Evolutionary conservation across 2,888 invertebrate genomes (phyloP), one percentile per base, ranked within the genome.

Genomic region (Pardosa pseudoannulata): DNA sequence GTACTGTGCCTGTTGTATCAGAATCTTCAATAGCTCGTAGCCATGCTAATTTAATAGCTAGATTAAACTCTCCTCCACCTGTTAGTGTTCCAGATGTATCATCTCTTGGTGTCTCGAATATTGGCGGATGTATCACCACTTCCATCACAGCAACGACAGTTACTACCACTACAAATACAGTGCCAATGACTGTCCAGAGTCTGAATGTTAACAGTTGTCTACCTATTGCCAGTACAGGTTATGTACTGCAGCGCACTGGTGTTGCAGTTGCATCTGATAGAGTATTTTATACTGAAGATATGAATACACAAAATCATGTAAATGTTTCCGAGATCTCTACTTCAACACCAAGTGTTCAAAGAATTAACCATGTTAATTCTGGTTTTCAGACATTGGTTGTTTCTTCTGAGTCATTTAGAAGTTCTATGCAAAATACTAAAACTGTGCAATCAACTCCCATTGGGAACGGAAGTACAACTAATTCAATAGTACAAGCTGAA

Each of bases 111-210:
- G 41, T 78, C 19, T 16, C 76, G 2, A 16, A 31, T 19, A 23
- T 65, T n/a, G 50, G 65, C 19, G 56, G 50, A 5, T 68, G 50
- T 5, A 64, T 56, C 6, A 36, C 74, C n/a, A 16, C 87, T 28
- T 46, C 71, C 31, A n/a, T 74, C 16, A 75, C 82, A 29, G 71
- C 89, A 13, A 64, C 79, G 13, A 67, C 56, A 23, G 78, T 67
- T 9, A 81, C 81, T 9, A 73, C 78, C 73, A 68, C 85, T 16
- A 73, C 71, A 39, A 67, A 78, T 31, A 39, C 87, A 16, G 79
- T 89, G 70, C 89, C 89, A 78, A 71, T 89, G 39, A 81, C 89
- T 28, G 89, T 90, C 39, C 89, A 89, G 74, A 89, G 85, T 46
- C 71, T 89, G 28, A 89, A 83, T 75, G 68, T 67, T 13, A 79